A percentile compares a stretch with the other conserved stretches of the same genome.
These are phyloP conservation scores for Pempheris klunzingeri DNA, from an alignment of 2,797 vertebrate species.

Conservation along the genomic window DNA sequence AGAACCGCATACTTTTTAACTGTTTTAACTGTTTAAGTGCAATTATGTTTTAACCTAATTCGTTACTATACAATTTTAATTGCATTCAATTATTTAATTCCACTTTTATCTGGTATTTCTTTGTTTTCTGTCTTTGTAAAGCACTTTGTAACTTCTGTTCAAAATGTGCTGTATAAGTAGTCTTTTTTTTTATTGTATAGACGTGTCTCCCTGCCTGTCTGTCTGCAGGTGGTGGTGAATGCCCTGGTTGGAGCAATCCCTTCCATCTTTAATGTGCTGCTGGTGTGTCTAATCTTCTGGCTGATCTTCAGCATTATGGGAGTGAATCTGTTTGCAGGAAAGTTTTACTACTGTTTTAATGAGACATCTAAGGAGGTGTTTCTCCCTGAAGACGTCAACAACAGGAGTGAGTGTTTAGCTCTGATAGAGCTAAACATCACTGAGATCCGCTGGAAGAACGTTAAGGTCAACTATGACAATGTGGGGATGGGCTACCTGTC, in stretches of 20 bases:
- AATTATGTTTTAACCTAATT: no score
- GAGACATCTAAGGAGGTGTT: constrained; percentile 85
- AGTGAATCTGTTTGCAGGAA: constrained; percentile 95
- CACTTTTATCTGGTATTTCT: no score
- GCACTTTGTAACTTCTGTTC: no score
- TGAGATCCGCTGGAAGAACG: constrained; percentile 90
- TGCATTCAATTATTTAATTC: no score
- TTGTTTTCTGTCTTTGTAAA: no score
- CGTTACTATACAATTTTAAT: no score
- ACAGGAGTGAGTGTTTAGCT: constrained; percentile 87
- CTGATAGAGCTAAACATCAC: constrained; percentile 65
- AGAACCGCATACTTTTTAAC: no score
- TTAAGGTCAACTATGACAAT: constrained; percentile 94
- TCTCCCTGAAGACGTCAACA: constrained; percentile 78
- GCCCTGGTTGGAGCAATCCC: constrained; percentile 94
- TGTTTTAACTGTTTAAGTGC: not conserved
- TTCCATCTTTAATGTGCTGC: constrained; percentile 95
- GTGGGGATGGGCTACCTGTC: constrained; percentile 96
- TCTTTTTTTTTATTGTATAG: no score
- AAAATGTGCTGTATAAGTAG: no score
- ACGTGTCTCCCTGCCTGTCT: not conserved
- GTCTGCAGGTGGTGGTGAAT: constrained; percentile 70
- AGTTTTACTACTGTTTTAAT: constrained; percentile 92
- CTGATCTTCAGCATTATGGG: constrained; percentile 98
- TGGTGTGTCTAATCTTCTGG: constrained; percentile 98